phyloP scores from a whole-genome alignment of 2,888 invertebrate species.

The Cheilosia variabilis region DNA sequence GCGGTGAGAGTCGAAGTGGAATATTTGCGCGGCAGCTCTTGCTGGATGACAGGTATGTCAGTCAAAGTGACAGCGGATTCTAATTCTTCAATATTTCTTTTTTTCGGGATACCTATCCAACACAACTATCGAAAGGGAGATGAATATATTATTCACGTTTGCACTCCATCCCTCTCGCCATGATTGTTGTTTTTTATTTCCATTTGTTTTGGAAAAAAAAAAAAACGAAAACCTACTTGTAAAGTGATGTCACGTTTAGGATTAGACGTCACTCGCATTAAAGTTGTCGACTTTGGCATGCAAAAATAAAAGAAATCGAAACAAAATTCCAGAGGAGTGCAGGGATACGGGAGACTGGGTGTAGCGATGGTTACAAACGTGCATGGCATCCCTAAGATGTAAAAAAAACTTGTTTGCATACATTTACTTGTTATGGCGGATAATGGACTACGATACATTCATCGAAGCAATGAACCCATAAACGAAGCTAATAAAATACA shows the following conservation, averaged over 20 bases:
- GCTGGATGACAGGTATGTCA: constrained; percentile 47
- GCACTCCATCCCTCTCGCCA: background rate
- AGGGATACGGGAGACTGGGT: background rate
- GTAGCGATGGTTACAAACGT: constrained; percentile 45
- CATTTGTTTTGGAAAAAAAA: constrained; percentile 26
- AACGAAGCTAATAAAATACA: constrained; percentile 73
- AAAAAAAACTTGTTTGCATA: constrained; percentile 40
- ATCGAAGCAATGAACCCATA: constrained; percentile 75
- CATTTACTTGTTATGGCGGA: constrained; percentile 47
- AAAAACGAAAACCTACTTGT: constrained; percentile 23
- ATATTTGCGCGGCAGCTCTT: constrained; percentile 15
- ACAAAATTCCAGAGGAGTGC: background rate
- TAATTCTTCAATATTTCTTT: constrained; percentile 4
- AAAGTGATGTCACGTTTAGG: constrained; percentile 61
- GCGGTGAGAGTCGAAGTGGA: background rate
- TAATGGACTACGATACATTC: constrained; percentile 69
- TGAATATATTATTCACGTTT: constrained; percentile 38
- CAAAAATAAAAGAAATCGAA: constrained; percentile 14
- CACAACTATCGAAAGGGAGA: constrained; percentile 31
- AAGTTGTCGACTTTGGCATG: constrained; percentile 49
- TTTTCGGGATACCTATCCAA: background rate
- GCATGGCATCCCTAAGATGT: constrained; percentile 51
- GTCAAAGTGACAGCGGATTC: constrained; percentile 22
- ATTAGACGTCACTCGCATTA: constrained; percentile 65
- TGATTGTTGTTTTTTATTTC: background rate